phyloP scores from a whole-genome alignment of 2,113 vertebrate species.

The Rynchops niger region DNA sequence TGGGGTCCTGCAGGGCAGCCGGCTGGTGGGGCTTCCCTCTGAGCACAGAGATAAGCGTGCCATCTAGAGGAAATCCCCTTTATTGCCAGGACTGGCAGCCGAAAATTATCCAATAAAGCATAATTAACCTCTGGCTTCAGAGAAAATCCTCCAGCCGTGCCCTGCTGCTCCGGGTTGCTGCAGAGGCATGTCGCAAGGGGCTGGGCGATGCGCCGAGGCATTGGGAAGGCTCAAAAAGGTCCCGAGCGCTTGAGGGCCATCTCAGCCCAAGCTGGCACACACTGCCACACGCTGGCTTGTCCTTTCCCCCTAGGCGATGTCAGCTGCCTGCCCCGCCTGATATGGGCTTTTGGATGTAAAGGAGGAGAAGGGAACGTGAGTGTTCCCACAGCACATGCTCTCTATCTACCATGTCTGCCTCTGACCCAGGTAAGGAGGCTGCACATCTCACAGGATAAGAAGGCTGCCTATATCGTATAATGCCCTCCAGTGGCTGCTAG shows the following conservation, averaged over 20 bases:
- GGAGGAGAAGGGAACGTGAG: not conserved
- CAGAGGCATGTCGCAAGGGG: fast-evolving
- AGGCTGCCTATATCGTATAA: not conserved
- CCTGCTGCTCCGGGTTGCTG: not conserved
- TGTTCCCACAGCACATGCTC: fast-evolving
- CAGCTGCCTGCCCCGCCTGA: not conserved
- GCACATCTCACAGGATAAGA: fast-evolving
- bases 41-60: slow-evolving; percentile 55
- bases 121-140: slow-evolving; percentile 58
- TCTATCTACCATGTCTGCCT: not conserved
- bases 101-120: slow-evolving; percentile 63
- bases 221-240: not conserved
- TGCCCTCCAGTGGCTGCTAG: not conserved
- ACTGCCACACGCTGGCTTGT: not conserved
- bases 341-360: not conserved
- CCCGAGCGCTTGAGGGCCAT: fast-evolving
- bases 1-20: not conserved
- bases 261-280: fast-evolving
- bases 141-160: slow-evolving; percentile 36
- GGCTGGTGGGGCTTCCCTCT: not conserved
- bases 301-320: not conserved
- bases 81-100: slow-evolving; percentile 40
- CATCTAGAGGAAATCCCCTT: slow-evolving; percentile 67
- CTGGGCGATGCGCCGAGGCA: fast-evolving
- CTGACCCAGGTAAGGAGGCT: not conserved